Evolutionary conservation across 2,113 vertebrate genomes (phyloP).

Genomic region (Pipra filicauda): DNA sequence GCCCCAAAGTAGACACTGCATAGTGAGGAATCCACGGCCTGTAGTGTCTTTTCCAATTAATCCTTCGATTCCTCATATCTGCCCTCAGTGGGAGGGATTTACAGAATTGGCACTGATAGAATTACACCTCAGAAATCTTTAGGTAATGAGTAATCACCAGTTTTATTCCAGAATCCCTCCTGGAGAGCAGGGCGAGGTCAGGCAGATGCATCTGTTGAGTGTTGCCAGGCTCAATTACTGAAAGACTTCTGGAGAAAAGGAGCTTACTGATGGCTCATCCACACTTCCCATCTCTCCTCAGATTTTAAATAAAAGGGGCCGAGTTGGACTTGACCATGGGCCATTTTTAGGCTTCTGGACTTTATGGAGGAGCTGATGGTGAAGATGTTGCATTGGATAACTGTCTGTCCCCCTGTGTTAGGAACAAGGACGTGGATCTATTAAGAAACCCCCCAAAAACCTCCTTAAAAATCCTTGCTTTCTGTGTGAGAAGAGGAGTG

Average conservation of each 20-base stretch:
- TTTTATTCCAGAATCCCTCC: not conserved
- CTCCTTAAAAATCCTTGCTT: not conserved
- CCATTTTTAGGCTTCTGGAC: not conserved
- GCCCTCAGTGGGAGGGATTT: not conserved
- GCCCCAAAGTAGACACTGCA: fast-evolving
- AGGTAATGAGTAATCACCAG: not conserved
- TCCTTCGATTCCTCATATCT: not conserved
- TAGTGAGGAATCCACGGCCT: not conserved
- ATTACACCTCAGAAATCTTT: not conserved
- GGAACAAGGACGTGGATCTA: not conserved
- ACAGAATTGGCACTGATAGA: not conserved
- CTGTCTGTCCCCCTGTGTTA: not conserved
- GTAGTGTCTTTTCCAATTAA: not conserved
- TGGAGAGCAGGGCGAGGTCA: fast-evolving
- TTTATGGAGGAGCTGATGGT: not conserved
- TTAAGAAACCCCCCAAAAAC: not conserved
- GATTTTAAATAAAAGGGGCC: not conserved
- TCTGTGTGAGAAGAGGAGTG: not conserved
- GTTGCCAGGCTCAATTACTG: not conserved
- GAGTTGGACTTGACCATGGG: not conserved
- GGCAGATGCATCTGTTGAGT: not conserved
- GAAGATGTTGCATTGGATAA: not conserved
- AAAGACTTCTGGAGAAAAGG: not conserved
- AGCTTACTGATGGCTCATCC: not conserved
- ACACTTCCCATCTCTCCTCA: not conserved